Percentiles rank a stretch among this genome's conserved stretches.
Conservation (phyloP, 30 jellyfish, hydroid and myxozoan species). For the Aurelia aurita complex sp. Pacific region DNA sequence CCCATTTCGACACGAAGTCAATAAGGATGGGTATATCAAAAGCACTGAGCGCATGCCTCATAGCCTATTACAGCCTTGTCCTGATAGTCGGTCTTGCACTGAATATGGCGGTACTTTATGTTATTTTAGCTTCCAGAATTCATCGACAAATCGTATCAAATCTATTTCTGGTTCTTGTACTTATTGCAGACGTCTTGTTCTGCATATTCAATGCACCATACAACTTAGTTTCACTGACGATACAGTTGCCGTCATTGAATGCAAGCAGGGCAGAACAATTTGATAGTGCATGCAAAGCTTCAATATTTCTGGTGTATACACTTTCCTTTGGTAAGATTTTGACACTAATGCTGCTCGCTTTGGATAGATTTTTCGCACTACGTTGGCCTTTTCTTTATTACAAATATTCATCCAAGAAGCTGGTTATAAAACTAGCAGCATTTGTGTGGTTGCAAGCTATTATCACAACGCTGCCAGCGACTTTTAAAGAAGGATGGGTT, state of each 20-base stretch:
- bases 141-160: conserved; percentile 3
- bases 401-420: background rate
- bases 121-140: too few relatives aligned
- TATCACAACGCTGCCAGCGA: too few relatives aligned
- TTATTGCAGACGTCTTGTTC: background rate
- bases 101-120: conserved; percentile 8
- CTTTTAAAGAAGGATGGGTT: too few relatives aligned
- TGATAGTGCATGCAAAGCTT: too few relatives aligned
- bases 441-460: too few relatives aligned
- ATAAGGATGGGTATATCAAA: conserved; percentile 7
- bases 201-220: conserved; percentile 10
- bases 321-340: too few relatives aligned
- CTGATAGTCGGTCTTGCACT: conserved; percentile 7
- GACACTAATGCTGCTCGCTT: background rate
- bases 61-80: background rate
- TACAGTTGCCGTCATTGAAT: background rate
- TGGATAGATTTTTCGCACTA: conserved; percentile 8
- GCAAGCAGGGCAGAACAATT: too few relatives aligned
- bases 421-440: background rate
- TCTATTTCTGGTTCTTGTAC: background rate
- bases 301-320: too few relatives aligned
- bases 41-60: background rate
- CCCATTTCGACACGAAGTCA: too few relatives aligned
- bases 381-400: conserved; percentile 2
- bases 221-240: background rate